Base-by-base conservation (phyloP, 2,113 vertebrate species). In the Embiotoca jacksoni region DNA sequence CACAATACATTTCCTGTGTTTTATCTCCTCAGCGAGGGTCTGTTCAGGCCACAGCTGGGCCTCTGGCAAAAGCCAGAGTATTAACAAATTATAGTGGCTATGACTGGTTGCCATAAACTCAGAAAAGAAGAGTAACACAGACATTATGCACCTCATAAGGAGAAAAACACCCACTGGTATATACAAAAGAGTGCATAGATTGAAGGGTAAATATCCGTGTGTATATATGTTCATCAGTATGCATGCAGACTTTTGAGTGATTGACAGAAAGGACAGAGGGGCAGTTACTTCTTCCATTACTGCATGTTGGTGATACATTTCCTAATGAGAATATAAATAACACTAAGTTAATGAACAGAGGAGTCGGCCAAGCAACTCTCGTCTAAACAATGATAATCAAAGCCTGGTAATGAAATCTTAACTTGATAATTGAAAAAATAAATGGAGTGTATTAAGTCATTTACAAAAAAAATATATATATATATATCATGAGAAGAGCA, bases 341-440 rank as follows among this genome's bases (percentile, higher is more conserved):
- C 33, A 54, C 33, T 2, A 10, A 47, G 61, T 53, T 80, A 80
- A 91, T 86, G 84, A 87, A 75, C 49, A 46, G 50, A 71, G 8
- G 37, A 87, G 62, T 47, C 44, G 68, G 71, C 32, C 55, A 88
- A 87, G 82, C 80, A 84, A 64, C 46, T 69, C 50, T 16, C 33
- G 59, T 63, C 41, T 72, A 52, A 76, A 72, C 83, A 77, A 13
- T 77, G 66, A 77, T 76, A 80, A 86, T 85, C 73, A 80, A 41
- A 62, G 52, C 55, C 37, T 31, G 44, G 32, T 82, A 84, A 92
- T 88, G 52, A 79, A 85, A 84, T 64, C 68, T 54, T 67, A 84
- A 80, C 50, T 79, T 70, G 59, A 74, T 82, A 87, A 88, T 88
- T 82, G 84, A 90, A 83, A 84, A 83, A 69, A 58, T 64, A 73